phyloP scores from a whole-genome alignment of 2,797 vertebrate genomes.

The Momotus momota region DNA sequence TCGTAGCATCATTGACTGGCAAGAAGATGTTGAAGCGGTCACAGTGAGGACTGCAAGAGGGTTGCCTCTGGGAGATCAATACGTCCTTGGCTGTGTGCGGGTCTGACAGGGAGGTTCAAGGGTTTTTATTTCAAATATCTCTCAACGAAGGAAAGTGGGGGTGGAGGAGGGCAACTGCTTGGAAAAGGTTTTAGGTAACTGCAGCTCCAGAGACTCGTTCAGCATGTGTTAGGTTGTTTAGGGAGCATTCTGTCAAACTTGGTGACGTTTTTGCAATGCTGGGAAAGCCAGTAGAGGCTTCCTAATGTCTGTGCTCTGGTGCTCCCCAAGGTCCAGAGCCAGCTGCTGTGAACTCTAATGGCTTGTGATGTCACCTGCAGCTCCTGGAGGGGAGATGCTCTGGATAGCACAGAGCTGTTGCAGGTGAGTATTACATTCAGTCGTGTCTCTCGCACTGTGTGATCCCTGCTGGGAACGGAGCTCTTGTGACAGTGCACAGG shows the following conservation, averaged over 20 bases:
- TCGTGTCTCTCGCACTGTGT: fast-evolving
- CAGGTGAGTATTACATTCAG: background rate
- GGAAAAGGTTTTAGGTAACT: background rate
- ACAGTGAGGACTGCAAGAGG: background rate
- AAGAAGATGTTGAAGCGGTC: background rate
- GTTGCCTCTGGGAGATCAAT: background rate
- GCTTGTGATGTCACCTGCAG: background rate
- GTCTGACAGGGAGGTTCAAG: background rate
- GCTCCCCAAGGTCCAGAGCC: background rate
- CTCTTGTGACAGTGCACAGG: background rate
- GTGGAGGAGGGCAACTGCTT: background rate
- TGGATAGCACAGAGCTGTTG: background rate
- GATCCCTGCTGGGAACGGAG: background rate
- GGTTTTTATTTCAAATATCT: background rate
- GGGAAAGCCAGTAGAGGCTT: background rate
- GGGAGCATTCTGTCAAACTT: background rate
- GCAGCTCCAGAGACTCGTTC: background rate
- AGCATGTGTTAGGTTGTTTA: background rate
- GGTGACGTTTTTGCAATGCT: background rate
- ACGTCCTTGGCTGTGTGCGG: fast-evolving
- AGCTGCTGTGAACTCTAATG: background rate
- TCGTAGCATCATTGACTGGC: background rate
- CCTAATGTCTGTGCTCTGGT: background rate
- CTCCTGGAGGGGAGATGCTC: background rate
- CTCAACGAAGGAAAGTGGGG: background rate